Evolutionary conservation across 1,140 invertebrate genomes (phyloP), one percentile per base, ranked within the genome.

Genomic region (Drosophila biarmipes): DNA sequence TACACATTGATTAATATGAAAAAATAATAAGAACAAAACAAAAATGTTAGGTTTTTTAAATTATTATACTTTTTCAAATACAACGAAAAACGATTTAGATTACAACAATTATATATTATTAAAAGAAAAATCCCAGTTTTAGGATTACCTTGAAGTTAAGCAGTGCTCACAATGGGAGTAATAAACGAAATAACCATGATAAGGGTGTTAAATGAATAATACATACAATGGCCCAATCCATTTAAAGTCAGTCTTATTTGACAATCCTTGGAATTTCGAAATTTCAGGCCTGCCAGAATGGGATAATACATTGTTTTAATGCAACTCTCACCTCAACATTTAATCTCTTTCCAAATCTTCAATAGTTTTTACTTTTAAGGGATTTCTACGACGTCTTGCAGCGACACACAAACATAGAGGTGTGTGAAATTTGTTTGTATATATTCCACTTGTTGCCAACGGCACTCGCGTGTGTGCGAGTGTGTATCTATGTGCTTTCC

Each of bases 371-470:
- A n/a, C 51, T 52, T 59, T 63, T 61, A 63, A 68, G 43, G 51
- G 55, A 69, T 37, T 42, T 53, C 29, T 43, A 49, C 35, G 53
- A 35, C 67, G 58, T 24, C 55, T 68, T 52, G 34, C 66, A 51
- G 52, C 56, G 73, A 75, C 62, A 45, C 58, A 48, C 42, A 19
- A 29, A 15, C 24, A 37, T 35, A 45, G n/a, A 31, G 34, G 19
- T 56, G 56, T 42, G 53, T 57, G 40, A 55, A 52, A 21, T 72
- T 55, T 56, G 49, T 62, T 53, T 62, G 64, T 66, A 64, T 73
- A 66, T 66, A 58, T 84, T 76, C 75, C 80, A 84, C 80, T 79
- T 84, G 80, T 84, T 84, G 80, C 80, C 77, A 84, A 84, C 80
- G 73, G 68, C 53, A 38, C 52, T 73, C 35, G 57, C 42, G 40